These are phyloP conservation scores for Sylvicola cinctus DNA, from an alignment of 2,888 invertebrate species.

Conservation along the genomic window DNA sequence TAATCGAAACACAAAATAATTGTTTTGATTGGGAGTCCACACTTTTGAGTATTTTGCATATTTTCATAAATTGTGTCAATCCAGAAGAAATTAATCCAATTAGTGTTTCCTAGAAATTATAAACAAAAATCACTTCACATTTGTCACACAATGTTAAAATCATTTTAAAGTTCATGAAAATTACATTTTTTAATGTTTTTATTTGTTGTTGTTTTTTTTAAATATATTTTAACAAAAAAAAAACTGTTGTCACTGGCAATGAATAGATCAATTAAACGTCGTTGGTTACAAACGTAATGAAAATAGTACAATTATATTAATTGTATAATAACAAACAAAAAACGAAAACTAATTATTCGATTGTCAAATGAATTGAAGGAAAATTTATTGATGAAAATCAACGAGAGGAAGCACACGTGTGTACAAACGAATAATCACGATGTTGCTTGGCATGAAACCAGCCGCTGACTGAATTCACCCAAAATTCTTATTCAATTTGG, in stretches of 20 bases:
- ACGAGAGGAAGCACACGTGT: conserved; percentile 4
- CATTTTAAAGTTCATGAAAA: background rate
- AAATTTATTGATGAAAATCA: too few species aligned
- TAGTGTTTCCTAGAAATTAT: background rate
- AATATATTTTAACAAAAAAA: background rate
- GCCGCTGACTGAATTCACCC: conserved; percentile 19
- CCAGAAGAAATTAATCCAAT: too few species aligned
- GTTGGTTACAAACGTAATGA: too few species aligned
- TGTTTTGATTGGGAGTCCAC: too few species aligned
- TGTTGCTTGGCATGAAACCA: conserved; percentile 27
- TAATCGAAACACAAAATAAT: too few species aligned
- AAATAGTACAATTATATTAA: too few species aligned
- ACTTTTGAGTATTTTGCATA: too few species aligned
- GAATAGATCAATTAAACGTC: background rate
- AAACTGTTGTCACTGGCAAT: background rate
- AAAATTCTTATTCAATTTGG: conserved; percentile 3
- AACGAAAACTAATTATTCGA: too few species aligned
- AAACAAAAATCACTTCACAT: background rate
- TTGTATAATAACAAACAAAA: too few species aligned
- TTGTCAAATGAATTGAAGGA: too few species aligned
- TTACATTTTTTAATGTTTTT: too few species aligned
- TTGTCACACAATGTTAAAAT: background rate
- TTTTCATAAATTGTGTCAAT: too few species aligned
- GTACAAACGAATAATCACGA: conserved; percentile 18
- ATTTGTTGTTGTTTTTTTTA: background rate